A percentile compares a stretch with the other conserved stretches of the same genome.
Conservation (phyloP, 2,888 invertebrate genomes). For the Dendrolimus pini region DNA sequence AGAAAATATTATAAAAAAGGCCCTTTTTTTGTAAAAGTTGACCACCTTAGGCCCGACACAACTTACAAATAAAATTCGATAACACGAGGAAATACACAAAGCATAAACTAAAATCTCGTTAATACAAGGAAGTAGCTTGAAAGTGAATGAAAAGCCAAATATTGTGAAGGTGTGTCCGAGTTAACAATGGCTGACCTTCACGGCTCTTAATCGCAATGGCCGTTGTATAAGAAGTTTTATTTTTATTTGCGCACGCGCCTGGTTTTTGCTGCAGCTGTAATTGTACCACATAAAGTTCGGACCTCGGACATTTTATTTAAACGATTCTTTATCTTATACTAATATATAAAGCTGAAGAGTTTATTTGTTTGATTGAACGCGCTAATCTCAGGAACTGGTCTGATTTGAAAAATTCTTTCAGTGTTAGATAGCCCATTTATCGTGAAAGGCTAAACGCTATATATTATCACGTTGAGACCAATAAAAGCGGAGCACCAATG, state of each 20-base stretch:
- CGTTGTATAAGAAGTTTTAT: slow-evolving; percentile 29
- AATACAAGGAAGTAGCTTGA: slow-evolving; percentile 19
- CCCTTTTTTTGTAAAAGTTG: too few relatives aligned
- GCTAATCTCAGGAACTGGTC: too few relatives aligned
- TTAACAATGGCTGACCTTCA: slow-evolving; percentile 53
- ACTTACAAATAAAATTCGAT: background rate
- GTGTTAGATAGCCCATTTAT: too few relatives aligned
- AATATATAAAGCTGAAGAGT: too few relatives aligned
- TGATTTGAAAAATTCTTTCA: too few relatives aligned
- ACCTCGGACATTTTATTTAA: background rate
- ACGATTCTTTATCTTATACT: background rate
- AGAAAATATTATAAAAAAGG: too few relatives aligned
- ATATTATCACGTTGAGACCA: too few relatives aligned
- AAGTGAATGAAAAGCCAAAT: slow-evolving; percentile 30
- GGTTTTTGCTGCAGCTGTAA: background rate
- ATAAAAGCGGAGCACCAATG: too few relatives aligned
- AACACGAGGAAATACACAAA: background rate
- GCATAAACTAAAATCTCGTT: background rate
- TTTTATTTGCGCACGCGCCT: slow-evolving; percentile 11
- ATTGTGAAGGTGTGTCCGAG: slow-evolving; percentile 24
- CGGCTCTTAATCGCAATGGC: slow-evolving; percentile 16
- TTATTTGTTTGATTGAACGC: too few relatives aligned
- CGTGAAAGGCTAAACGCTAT: too few relatives aligned
- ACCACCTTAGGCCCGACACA: too few relatives aligned
- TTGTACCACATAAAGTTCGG: slow-evolving; percentile 2